These are phyloP conservation scores for Sorex fumeus DNA, from an alignment of 2,113 vertebrate genomes.

Conservation along the genomic window DNA sequence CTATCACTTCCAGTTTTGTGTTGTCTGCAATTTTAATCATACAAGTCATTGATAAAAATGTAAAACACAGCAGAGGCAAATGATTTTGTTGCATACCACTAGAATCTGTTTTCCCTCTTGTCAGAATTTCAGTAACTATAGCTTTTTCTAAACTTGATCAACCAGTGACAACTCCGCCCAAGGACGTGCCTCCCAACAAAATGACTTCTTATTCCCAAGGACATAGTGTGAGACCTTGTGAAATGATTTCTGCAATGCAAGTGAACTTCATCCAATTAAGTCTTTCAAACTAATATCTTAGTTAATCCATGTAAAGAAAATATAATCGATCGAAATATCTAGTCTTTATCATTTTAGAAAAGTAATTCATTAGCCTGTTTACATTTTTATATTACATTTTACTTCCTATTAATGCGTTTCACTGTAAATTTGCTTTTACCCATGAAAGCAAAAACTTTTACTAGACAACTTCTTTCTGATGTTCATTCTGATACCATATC, in stretches of 20 bases:
- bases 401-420: background rate
- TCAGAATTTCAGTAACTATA: constrained; percentile 62
- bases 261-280: background rate
- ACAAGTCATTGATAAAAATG: constrained; percentile 71
- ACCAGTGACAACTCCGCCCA: background rate
- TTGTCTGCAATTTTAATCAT: constrained; percentile 71
- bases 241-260: constrained; percentile 16
- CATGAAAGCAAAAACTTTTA: background rate
- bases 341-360: background rate
- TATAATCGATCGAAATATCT: background rate
- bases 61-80: constrained; percentile 37
- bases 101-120: constrained; percentile 51
- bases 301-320: background rate
- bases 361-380: background rate
- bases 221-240: background rate
- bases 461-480: background rate
- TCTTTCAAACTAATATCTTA: background rate
- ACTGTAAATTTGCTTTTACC: background rate
- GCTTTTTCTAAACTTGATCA: constrained; percentile 51
- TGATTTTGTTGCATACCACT: background rate
- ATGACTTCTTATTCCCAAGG: constrained; percentile 38
- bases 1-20: constrained; percentile 63
- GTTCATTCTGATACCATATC: background rate
- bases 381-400: background rate
- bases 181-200: constrained; percentile 25